Evolutionary conservation across 2,888 invertebrate species (phyloP), one percentile per base, ranked within the genome.

Genomic region (Bombylius major): DNA sequence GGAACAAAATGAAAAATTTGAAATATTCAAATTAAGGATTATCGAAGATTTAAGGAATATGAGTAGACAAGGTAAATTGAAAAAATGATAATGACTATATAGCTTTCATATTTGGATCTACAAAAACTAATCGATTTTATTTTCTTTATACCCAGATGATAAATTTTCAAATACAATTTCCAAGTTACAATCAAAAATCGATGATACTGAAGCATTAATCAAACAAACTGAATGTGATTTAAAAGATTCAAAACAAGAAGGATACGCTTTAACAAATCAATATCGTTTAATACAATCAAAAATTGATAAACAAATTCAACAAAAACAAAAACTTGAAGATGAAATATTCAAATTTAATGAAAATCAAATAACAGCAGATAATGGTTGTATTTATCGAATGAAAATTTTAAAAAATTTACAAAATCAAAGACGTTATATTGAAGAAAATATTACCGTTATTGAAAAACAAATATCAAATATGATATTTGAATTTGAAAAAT

Each of bases 281-380:
- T 61, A 69, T 1, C 76, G 76, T 54, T 57, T 65, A 6, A 60
- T 71, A 2, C 66, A 69, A 31, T 61, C 59, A 23, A 76, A 77
- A 50, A 65, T 79, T 7, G 82, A 83, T 13, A 79, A 77, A 57
- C 73, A 79, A 51, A 62, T 65, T 1, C 72, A 70, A n/a, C 72
- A 75, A 50, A 87, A 84, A 66, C 65, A 76, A 13, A 73, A 76
- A 47, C 60, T 84, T 50, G 89, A 90, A 67, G 82, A 84, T 57
- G 73, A 79, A 49, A 81, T 87, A 39, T 66, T 87, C 7, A 67
- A 71, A 31, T 77, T 81, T 57, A 72, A 88, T 1, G 84, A 87
- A 64, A 83, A 84, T 12, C 82, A 84, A 65, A 68, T 84, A 6
- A 77, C 83, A 6, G 82, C 82, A 48, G 84, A 86, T 63, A 87